Evolutionary conservation across 2,888 invertebrate species (phyloP).

Genomic region (Ceramica pisi): DNA sequence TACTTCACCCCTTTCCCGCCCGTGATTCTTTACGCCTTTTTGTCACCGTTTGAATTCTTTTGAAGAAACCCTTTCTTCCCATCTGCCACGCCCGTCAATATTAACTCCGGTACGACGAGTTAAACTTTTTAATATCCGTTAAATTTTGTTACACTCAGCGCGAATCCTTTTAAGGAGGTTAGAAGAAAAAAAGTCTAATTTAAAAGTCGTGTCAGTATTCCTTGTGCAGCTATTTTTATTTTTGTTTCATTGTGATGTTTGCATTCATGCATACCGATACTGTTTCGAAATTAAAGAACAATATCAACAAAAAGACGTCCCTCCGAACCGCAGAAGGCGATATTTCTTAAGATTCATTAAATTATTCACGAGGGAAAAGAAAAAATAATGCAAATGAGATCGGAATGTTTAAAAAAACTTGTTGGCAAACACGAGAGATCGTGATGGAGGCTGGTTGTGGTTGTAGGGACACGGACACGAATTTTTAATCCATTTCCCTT

Average conservation of each 20-base stretch:
- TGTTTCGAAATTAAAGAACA: conserved; percentile 48
- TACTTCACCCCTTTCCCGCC: conserved; percentile 86
- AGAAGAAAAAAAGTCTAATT: conserved; percentile 65
- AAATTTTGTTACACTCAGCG: conserved; percentile 88
- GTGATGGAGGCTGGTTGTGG: conserved; percentile 76
- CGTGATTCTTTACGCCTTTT: conserved; percentile 91
- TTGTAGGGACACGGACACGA: conserved; percentile 84
- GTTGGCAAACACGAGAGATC: conserved; percentile 88
- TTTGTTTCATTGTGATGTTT: conserved; percentile 1
- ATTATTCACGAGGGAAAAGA: conserved; percentile 88
- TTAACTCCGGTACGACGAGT: conserved; percentile 87
- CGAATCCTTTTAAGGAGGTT: conserved; percentile 84
- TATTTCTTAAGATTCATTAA: conserved; percentile 89
- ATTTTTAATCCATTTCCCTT: conserved; percentile 91
- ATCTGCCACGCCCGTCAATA: conserved; percentile 91
- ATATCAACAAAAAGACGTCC: conserved; percentile 61
- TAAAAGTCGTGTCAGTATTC: conserved; percentile 50
- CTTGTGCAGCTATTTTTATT: conserved; percentile 3
- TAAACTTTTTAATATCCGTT: conserved; percentile 91
- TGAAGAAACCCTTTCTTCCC: conserved; percentile 89
- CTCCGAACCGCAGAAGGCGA: conserved; percentile 72
- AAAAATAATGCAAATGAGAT: conserved; percentile 89
- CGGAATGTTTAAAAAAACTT: conserved; percentile 88
- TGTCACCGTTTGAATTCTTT: conserved; percentile 91
- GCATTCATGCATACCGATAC: conserved; percentile 23